Evolutionary conservation across 2,888 invertebrate species (phyloP), one percentile per base, ranked within the genome.

Genomic region (Apeira syringaria): DNA sequence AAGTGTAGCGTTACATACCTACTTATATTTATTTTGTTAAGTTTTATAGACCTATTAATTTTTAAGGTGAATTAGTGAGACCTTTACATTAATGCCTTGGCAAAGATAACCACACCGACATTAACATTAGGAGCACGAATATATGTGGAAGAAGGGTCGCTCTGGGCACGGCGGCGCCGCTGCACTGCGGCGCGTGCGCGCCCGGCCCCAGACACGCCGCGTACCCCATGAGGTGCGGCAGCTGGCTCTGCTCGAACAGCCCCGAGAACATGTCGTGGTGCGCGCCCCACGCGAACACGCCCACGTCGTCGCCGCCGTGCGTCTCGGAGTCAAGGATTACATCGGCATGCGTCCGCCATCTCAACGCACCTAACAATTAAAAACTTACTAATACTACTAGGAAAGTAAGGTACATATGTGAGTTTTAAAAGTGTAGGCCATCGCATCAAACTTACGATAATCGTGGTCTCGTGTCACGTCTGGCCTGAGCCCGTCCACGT

Each of bases 271-370:
- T 83, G 71, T 94, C 93, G 26, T 95, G 91, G 87, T 93, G 93
- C 2, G 94, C 95, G 33, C 94, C 96, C 28, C 77, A 75, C 55
- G 93, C 93, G 78, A 92, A 95, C 29, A 96, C 93, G 0, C 92
- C 92, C 12, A 96, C 95, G 85, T 96, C 96, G 56, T 96, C 96
- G 0, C 94, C 94, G 2, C 94, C 94, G 74, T 95, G 95, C 5
- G 94, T 94, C 68, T 94, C 94, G 29, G 84, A 80, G 0, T 56
- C 58, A 29, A 92, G 71, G 0, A 93, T 94, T 1, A 91, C 87
- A 0, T 92, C 88, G 0, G 92, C 82, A 54, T 81, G 82, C 1
- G 72, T 32, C 1, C 40, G 50, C 81, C 81, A 82, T 1, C 47
- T 35, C 8, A 45, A 2, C 0, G 29, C 9, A 2, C 62, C 75